These are phyloP conservation scores for Vanacampus margaritifer DNA, from an alignment of 2,113 vertebrate species.

Conservation along the genomic window DNA sequence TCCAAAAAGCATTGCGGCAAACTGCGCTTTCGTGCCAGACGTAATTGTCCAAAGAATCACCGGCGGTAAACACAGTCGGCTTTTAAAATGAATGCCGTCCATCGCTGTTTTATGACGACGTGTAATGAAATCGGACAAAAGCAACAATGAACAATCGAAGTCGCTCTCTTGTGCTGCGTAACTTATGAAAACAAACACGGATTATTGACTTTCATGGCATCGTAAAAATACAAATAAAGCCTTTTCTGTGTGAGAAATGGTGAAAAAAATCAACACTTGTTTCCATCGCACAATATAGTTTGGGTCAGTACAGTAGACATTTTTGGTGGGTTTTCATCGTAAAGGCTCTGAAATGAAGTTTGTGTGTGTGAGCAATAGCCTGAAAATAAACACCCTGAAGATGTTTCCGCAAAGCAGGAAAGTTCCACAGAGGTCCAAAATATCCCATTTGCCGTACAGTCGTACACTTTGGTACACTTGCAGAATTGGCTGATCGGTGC, in stretches of 20 bases:
- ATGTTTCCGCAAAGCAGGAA: too few species aligned
- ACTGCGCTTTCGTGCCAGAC: slow-evolving; percentile 10
- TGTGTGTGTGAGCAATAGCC: background rate
- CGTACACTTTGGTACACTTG: too few species aligned
- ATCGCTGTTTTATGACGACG: background rate
- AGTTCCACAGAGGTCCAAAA: too few species aligned
- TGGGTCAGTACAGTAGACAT: background rate
- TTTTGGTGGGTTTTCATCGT: background rate
- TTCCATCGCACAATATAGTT: background rate
- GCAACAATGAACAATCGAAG: background rate
- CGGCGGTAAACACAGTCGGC: background rate
- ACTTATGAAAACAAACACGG: background rate
- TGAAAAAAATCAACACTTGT: background rate
- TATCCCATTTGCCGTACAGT: too few species aligned
- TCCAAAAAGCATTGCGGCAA: slow-evolving; percentile 17
- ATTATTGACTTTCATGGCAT: background rate
- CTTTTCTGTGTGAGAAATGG: background rate
- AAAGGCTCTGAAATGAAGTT: background rate
- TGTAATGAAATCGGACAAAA: background rate
- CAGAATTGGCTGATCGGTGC: too few species aligned
- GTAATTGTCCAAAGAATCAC: slow-evolving; percentile 4
- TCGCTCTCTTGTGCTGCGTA: background rate
- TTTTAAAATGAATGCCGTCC: background rate
- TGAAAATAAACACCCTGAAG: too few species aligned
- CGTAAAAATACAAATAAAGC: background rate